These are phyloP conservation scores for Eriocheir sinensis DNA, from an alignment of 1,140 invertebrate species.

Conservation along the genomic window DNA sequence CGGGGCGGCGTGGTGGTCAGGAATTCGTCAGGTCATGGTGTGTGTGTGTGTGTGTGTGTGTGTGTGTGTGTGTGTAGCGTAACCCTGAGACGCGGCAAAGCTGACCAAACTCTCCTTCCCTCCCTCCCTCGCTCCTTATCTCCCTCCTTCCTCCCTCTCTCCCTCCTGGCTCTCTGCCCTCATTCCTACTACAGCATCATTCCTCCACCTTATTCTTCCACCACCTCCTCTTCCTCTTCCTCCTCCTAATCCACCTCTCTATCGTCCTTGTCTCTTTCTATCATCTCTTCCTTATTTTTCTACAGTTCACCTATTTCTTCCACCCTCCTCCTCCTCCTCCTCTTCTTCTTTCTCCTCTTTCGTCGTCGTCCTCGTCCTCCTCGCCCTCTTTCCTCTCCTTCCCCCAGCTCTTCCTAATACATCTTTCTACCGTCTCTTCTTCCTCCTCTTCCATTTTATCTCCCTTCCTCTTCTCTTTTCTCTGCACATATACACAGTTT, in stretches of 20 bases:
- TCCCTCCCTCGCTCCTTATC: not conserved
- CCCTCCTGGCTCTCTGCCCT: not conserved
- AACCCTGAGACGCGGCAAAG: not conserved
- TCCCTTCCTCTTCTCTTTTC: conserved; percentile 18
- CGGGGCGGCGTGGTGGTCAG: no score
- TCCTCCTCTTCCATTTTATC: not conserved
- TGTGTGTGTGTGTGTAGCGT: not conserved
- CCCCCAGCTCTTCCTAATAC: no score
- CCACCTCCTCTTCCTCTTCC: no score
- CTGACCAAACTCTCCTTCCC: not conserved
- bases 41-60: conserved; percentile 18
- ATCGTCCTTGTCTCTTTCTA: no score
- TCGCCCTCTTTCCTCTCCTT: not conserved
- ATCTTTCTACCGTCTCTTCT: not conserved
- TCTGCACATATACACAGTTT: not conserved
- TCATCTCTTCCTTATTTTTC: no score
- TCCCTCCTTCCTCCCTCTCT: not conserved
- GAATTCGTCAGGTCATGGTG: not conserved
- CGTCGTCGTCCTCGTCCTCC: no score
- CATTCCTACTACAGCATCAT: not conserved
- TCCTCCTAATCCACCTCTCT: no score
- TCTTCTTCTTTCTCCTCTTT: no score
- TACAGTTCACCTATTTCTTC: no score
- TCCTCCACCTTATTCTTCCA: no score
- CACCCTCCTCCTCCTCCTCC: not conserved